phyloP scores from a whole-genome alignment of 2,113 vertebrate species.

The human (Homo sapiens) region GRCh38 chr1:215612001-215612500 shows the following conservation, averaged over 20 bases:
- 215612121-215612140: not conserved
- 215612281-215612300: constrained; percentile 86
- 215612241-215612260: constrained; percentile 84
- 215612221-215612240: constrained; percentile 79
- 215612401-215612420: constrained; percentile 40
- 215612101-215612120: too few relatives aligned
- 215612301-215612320: constrained; percentile 77
- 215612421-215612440: not conserved
- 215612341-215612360: constrained; percentile 69
- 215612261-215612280: constrained; percentile 82
- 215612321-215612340: constrained; percentile 66
- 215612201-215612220: constrained; percentile 87
- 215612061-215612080: not conserved
- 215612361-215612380: constrained; percentile 69
- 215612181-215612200: constrained; percentile 88
- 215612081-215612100: not conserved
- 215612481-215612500: not conserved
- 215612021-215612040: not conserved
- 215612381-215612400: constrained; percentile 72
- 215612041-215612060: too few relatives aligned
- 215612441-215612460: not conserved
- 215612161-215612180: constrained; percentile 27
- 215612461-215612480: not conserved
- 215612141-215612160: not conserved
- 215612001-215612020: not conserved